These are phyloP conservation scores for Lepeophtheirus salmonis DNA, from an alignment of 1,140 invertebrate genomes.

Conservation along the genomic window DNA sequence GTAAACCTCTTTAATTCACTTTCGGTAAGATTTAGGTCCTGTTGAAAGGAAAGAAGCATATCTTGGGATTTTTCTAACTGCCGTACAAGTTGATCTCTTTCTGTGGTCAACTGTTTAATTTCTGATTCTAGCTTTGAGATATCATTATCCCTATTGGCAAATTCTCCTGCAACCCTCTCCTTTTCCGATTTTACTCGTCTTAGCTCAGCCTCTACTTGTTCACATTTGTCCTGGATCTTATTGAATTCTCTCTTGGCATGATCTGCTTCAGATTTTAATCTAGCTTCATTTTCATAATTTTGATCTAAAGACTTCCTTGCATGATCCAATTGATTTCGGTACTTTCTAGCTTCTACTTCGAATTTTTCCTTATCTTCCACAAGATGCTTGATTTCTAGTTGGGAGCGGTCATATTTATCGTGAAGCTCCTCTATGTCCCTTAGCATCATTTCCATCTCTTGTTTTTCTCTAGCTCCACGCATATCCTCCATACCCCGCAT, in stretches of 20 bases:
- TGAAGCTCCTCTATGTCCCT: conserved; percentile 54
- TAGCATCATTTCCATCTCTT: conserved; percentile 55
- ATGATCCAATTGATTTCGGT: conserved; percentile 18
- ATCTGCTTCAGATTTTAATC: conserved; percentile 6
- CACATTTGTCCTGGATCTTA: conserved; percentile 18
- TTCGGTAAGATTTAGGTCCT: conserved; percentile 57
- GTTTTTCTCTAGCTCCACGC: background rate
- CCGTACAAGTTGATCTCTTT: conserved; percentile 63
- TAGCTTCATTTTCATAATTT: conserved; percentile 15
- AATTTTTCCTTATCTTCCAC: conserved; percentile 44
- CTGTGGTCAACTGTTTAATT: conserved; percentile 58
- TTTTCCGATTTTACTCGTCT: conserved; percentile 21
- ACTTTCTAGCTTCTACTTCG: conserved; percentile 32
- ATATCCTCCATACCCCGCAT: conserved; percentile 3
- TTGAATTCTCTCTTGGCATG: conserved; percentile 14
- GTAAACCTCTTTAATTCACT: conserved; percentile 55
- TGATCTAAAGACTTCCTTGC: conserved; percentile 10
- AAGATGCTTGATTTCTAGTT: conserved; percentile 41
- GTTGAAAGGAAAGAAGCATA: conserved; percentile 76
- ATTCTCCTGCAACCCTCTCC: conserved; percentile 22
- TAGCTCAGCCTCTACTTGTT: conserved; percentile 23
- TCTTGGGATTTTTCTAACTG: conserved; percentile 79
- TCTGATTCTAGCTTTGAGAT: conserved; percentile 51
- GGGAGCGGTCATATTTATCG: conserved; percentile 48
- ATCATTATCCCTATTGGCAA: conserved; percentile 22